These are phyloP conservation scores for Phyllotreta striolata DNA, from an alignment of 2,888 invertebrate genomes.

Conservation along the genomic window DNA sequence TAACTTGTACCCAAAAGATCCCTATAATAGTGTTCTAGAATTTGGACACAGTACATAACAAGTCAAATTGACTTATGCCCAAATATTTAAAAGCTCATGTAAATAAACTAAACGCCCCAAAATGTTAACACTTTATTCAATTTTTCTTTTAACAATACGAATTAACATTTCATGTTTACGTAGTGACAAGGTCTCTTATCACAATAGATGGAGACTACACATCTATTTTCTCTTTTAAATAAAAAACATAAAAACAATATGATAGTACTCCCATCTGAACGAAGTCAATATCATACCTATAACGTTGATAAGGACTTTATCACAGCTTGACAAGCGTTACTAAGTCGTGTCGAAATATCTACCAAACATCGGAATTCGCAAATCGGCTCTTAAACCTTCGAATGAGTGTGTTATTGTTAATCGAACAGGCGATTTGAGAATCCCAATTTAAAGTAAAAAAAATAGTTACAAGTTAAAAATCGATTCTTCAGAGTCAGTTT, in stretches of 20 bases:
- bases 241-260: conserved; percentile 54
- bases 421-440: too few species aligned
- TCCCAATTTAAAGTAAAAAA: too few species aligned
- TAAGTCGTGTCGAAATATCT: conserved; percentile 46
- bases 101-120: not conserved
- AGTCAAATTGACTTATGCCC: too few species aligned
- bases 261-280: conserved; percentile 67
- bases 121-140: conserved; percentile 32
- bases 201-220: conserved; percentile 49
- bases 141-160: conserved; percentile 34
- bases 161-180: conserved; percentile 41
- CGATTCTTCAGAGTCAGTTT: too few species aligned
- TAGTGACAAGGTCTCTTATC: conserved; percentile 63
- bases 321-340: conserved; percentile 62
- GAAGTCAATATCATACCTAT: conserved; percentile 67
- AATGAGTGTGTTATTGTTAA: conserved; percentile 1
- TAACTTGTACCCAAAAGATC: too few species aligned
- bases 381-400: conserved; percentile 17
- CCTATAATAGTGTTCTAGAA: too few species aligned
- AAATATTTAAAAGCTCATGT: too few species aligned
- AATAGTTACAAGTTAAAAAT: too few species aligned
- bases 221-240: conserved; percentile 38
- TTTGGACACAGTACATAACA: too few species aligned
- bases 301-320: conserved; percentile 65
- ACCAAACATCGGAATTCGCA: conserved; percentile 10